Conservation (phyloP, 2,888 invertebrate genomes). For the Aporophyla lueneburgensis region DNA sequence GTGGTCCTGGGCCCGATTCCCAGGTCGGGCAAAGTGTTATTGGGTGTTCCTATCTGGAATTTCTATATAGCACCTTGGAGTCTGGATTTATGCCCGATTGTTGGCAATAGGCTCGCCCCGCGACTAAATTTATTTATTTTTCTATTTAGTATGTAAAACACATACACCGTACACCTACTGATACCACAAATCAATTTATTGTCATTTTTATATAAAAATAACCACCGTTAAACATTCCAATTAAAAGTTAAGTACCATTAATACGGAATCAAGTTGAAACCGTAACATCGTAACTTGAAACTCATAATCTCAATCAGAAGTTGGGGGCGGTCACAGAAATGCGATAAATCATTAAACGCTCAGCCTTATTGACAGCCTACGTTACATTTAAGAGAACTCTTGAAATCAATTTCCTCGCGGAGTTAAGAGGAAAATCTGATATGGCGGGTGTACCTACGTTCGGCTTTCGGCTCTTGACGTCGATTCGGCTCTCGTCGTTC, state of each 20-base stretch:
- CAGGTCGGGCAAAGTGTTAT: too few relatives aligned
- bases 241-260: conserved; percentile 55
- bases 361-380: conserved; percentile 78
- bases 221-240: conserved; percentile 27
- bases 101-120: too few relatives aligned
- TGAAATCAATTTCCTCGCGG: conserved; percentile 86
- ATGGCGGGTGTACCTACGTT: conserved; percentile 65
- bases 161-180: not conserved
- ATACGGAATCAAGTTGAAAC: conserved; percentile 54
- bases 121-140: not conserved
- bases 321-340: conserved; percentile 69
- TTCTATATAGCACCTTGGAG: too few relatives aligned
- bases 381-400: conserved; percentile 80
- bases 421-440: conserved; percentile 83
- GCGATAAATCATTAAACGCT: conserved; percentile 78
- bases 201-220: not conserved
- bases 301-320: conserved; percentile 70
- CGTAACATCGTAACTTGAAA: conserved; percentile 61
- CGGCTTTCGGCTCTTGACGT: conserved; percentile 58
- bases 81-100: too few relatives aligned
- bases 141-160: not conserved
- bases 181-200: not conserved
- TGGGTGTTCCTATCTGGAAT: too few relatives aligned
- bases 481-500: conserved; percentile 57
- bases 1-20: too few relatives aligned